Base-by-base conservation (phyloP, 2,888 invertebrate genomes). In the Notodonta ziczac region DNA sequence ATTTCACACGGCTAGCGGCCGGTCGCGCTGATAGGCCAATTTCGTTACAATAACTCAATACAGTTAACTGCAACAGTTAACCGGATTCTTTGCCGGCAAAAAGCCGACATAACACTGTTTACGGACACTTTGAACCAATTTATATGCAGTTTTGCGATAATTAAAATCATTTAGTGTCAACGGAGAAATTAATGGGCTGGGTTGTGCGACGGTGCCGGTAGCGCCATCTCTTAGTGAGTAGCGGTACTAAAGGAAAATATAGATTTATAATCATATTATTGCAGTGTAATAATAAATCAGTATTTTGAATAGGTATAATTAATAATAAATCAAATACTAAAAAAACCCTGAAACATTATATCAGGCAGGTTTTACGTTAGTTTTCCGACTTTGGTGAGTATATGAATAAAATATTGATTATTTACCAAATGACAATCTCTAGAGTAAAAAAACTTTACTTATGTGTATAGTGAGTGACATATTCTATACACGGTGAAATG, bases 211-310 rank as follows among this genome's bases (percentile, higher is more conserved):
- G 14, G 54, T 12, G 63, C 75, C 9, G 0, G 59, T 75, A 57
- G 65, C 87, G 91, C 87, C 91, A 91, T 90, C 92, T 91, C 4
- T 79, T 72, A 70, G 8, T 16, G 86, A 89, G 87, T 91, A 88
- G 92, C 76, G n/a, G 46, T 24, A 24, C 24, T 24, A n/a, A n/a
- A n/a, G n/a, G n/a, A n/a, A n/a, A n/a, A n/a, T n/a, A n/a, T n/a
- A n/a, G n/a, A n/a, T n/a, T n/a, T n/a, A n/a, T n/a, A n/a, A n/a
- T n/a, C 24, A 24, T 24, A 24, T 24, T 2, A 24, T 24, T 24
- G 24, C 24, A 24, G 2, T 24, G 24, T 24, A 2, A 24, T 24
- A 24, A 24, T 24, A 24, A 24, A 24, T 24, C 24, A 24, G 24
- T 24, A 24, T 24, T 24, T 24, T 24, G 2, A 2, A 2, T 24